These are phyloP conservation scores for Toxotes jaculatrix DNA, from an alignment of 2,113 vertebrate genomes.

Conservation along the genomic window DNA sequence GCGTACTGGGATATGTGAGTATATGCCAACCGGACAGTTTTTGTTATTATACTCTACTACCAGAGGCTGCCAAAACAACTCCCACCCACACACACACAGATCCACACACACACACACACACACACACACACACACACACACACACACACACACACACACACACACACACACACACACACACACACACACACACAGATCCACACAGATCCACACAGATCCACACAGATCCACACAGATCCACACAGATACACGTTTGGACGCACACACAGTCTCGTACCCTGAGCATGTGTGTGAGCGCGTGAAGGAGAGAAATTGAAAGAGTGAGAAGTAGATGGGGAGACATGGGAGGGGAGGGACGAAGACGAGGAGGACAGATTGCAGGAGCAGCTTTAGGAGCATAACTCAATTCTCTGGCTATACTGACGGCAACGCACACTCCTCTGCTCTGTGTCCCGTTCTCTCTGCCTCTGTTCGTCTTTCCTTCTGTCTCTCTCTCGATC, in stretches of 20 bases:
- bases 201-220: no score
- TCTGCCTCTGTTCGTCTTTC: conserved; percentile 27
- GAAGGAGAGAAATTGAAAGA: conserved; percentile 48
- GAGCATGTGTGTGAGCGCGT: conserved; percentile 39
- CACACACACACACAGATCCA: conserved; percentile 20
- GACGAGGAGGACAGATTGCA: conserved; percentile 55
- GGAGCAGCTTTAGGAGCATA: conserved; percentile 59
- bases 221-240: background rate
- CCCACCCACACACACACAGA: conserved; percentile 64
- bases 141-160: conserved; percentile 36
- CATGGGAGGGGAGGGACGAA: conserved; percentile 18
- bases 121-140: conserved; percentile 36
- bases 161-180: conserved; percentile 49
- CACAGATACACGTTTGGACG: conserved; percentile 6
- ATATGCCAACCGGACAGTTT: conserved; percentile 76
- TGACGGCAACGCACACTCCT: conserved; percentile 32
- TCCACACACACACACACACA: conserved; percentile 21
- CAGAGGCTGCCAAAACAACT: conserved; percentile 67
- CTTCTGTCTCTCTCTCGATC: background rate
- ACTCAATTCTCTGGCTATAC: conserved; percentile 54
- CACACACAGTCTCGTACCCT: conserved; percentile 50
- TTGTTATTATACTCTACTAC: conserved; percentile 63
- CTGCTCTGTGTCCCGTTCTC: conserved; percentile 19
- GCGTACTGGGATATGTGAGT: conserved; percentile 58
- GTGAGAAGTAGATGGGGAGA: conserved; percentile 43